Conservation (phyloP, 2,888 invertebrate species). For the Acleris laterana region DNA sequence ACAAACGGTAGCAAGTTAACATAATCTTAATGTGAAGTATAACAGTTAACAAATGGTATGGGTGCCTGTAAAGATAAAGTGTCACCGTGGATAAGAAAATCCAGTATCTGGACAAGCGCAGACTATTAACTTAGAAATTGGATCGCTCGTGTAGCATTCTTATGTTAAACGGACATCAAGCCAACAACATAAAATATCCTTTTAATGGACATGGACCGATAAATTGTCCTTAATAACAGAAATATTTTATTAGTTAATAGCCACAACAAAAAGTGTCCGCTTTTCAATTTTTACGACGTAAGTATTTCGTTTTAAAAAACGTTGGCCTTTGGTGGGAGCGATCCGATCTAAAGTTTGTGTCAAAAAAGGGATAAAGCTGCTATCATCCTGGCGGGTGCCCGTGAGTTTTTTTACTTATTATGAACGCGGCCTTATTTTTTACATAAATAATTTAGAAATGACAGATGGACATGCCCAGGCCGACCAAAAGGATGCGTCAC, state of each 20-base stretch:
- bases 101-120: conserved; percentile 12
- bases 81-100: conserved; percentile 27
- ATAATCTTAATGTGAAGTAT: conserved; percentile 7
- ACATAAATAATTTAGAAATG: conserved; percentile 72
- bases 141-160: conserved; percentile 18
- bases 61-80: conserved; percentile 28
- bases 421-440: conserved; percentile 53
- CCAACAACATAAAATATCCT: conserved; percentile 68
- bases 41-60: conserved; percentile 1
- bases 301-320: conserved; percentile 68
- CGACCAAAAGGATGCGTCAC: conserved; percentile 60
- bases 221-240: conserved; percentile 79
- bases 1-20: conserved; percentile 17
- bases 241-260: conserved; percentile 74
- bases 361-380: conserved; percentile 76
- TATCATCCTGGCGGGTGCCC: conserved; percentile 73
- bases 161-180: conserved; percentile 31
- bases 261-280: conserved; percentile 69
- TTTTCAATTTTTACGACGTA: conserved; percentile 75
- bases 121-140: conserved; percentile 29
- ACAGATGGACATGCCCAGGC: conserved; percentile 75
- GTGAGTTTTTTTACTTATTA: conserved; percentile 57
- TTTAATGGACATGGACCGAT: conserved; percentile 72
- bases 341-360: conserved; percentile 80
- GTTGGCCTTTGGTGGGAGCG: conserved; percentile 62